These are phyloP conservation scores for Actinernus sp. DNA, from an alignment of 92 coral and sea anemone species.

Conservation along the genomic window DNA sequence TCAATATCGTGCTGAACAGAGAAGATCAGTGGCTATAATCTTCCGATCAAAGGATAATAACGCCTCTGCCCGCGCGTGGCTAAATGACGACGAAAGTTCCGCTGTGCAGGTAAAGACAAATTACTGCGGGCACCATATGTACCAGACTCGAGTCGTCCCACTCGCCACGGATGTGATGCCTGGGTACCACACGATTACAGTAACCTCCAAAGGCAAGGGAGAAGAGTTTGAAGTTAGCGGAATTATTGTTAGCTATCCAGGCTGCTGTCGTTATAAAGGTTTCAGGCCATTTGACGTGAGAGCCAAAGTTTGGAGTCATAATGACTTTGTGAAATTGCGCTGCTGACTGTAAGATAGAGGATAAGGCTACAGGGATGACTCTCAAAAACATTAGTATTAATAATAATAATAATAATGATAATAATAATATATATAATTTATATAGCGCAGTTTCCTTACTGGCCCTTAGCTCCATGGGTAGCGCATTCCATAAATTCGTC, in stretches of 20 bases:
- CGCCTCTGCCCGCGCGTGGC: conserved; percentile 28
- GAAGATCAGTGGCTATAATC: conserved; percentile 31
- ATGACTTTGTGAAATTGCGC: conserved; percentile 3
- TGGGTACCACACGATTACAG: conserved; percentile 45
- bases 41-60: conserved; percentile 42
- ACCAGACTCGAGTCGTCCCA: conserved; percentile 48
- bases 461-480: no score
- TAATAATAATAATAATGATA: no score
- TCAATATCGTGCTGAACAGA: neutral
- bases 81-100: conserved; percentile 27
- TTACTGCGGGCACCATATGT: conserved; percentile 47
- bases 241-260: conserved; percentile 37
- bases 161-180: conserved; percentile 27
- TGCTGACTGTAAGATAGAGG: neutral
- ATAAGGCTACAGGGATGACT: no score
- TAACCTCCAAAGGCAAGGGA: conserved; percentile 20
- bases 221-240: conserved; percentile 20
- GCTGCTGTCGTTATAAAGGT: conserved; percentile 19
- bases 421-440: no score
- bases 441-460: no score
- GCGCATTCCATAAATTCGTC: no score
- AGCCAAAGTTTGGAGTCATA: conserved; percentile 30
- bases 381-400: no score
- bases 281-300: conserved; percentile 41
- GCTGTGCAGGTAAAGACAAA: conserved; percentile 32